Percentiles rank a stretch among this genome's conserved stretches.
Conservation (phyloP, 2,888 invertebrate genomes). For the Parapristionchus giblindavisi region DNA sequence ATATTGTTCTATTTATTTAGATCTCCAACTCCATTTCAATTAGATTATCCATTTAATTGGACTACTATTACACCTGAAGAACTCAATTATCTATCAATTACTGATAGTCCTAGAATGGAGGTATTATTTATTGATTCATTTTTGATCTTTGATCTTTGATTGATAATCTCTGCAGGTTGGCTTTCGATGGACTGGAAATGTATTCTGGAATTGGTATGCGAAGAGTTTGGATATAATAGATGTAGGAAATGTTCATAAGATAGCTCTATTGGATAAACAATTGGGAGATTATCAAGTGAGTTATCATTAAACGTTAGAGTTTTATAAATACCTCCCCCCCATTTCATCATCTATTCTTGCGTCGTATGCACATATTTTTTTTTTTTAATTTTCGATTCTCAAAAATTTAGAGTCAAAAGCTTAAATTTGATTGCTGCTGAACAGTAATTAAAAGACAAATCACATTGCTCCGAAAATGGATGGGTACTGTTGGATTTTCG, state of each 20-base stretch:
- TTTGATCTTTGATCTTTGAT: background rate
- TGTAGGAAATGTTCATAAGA: conserved; percentile 67
- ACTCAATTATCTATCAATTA: conserved; percentile 67
- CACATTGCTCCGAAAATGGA: too few relatives aligned
- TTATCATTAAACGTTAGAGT: too few relatives aligned
- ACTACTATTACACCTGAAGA: conserved; percentile 56
- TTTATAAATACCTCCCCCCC: too few relatives aligned
- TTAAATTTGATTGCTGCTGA: too few relatives aligned
- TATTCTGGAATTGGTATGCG: conserved; percentile 70
- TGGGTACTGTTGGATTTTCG: too few relatives aligned
- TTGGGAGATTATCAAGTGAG: conserved; percentile 69
- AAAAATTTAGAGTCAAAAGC: too few relatives aligned
- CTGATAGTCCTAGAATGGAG: conserved; percentile 67
- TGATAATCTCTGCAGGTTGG: conserved; percentile 47
- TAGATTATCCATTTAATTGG: conserved; percentile 68
- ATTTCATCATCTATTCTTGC: too few relatives aligned
- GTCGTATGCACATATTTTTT: too few relatives aligned
- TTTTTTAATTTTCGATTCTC: too few relatives aligned
- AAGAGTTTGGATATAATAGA: conserved; percentile 67
- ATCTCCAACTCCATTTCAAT: conserved; percentile 66
- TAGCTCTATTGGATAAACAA: conserved; percentile 65
- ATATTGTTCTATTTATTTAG: conserved; percentile 46
- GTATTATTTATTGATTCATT: conserved; percentile 44
- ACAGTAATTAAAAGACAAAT: too few relatives aligned
- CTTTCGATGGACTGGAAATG: conserved; percentile 68